These are phyloP conservation scores for Macquaria australasica DNA, from an alignment of 2,113 vertebrate genomes.

Conservation along the genomic window DNA sequence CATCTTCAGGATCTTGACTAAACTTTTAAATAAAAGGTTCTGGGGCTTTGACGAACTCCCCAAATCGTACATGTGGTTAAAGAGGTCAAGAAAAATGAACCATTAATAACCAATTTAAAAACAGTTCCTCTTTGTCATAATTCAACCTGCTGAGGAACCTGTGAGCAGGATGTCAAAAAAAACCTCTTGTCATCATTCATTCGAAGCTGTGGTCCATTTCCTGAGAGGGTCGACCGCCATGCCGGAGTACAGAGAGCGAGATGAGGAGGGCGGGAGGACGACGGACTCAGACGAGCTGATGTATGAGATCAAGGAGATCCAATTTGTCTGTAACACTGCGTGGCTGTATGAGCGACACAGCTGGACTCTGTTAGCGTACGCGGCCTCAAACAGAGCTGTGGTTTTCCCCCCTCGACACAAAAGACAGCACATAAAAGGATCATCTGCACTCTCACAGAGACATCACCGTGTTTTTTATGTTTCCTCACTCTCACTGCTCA, in stretches of 20 bases:
- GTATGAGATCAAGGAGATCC: constrained; percentile 52
- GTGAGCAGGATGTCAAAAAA: not conserved
- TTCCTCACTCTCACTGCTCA: constrained; percentile 1
- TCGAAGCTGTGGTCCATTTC: constrained; percentile 9
- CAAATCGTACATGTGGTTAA: not conserved
- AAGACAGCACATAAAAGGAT: constrained; percentile 25
- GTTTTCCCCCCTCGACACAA: constrained; percentile 15
- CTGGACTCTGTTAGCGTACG: constrained; percentile 44
- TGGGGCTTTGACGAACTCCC: constrained; percentile 5
- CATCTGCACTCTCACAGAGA: not conserved
- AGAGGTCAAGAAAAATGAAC: not conserved
- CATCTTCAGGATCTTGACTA: not conserved
- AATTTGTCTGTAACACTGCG: constrained; percentile 42
- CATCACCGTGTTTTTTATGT: not conserved
- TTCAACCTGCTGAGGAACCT: not conserved
- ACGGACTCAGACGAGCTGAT: constrained; percentile 29
- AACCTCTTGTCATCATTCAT: not conserved
- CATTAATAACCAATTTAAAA: not conserved
- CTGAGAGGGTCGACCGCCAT: not conserved
- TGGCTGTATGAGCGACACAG: constrained; percentile 28
- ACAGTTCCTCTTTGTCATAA: not conserved
- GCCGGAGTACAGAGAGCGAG: not conserved
- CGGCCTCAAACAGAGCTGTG: constrained; percentile 4
- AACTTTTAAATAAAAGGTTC: not conserved
- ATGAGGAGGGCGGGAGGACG: not conserved